Evolutionary conservation across 1,140 invertebrate genomes (phyloP).

Genomic region (Neodiprion lecontei): DNA sequence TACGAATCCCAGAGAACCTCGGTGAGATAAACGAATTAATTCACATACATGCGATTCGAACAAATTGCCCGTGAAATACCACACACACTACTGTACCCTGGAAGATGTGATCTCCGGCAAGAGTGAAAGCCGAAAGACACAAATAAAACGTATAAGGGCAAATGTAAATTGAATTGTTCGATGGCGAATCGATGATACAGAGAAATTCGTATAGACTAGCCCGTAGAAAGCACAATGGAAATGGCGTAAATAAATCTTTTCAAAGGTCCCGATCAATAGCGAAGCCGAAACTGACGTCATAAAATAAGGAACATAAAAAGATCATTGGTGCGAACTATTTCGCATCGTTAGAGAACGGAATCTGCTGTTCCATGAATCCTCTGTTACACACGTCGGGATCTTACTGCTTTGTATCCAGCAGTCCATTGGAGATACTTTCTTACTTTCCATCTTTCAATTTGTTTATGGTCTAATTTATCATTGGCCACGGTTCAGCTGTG

Average conservation of each 20-base stretch:
- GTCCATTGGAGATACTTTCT: background rate
- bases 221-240: no score
- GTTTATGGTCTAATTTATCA: background rate
- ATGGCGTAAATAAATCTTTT: no score
- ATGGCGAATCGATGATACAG: background rate
- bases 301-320: no score
- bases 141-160: background rate
- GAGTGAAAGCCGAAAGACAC: background rate
- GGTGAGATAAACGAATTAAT: no score
- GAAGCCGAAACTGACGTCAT: no score
- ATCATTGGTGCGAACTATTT: no score
- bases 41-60: background rate
- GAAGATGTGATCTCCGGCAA: background rate
- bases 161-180: background rate
- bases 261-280: no score
- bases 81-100: background rate
- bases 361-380: no score
- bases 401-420: background rate
- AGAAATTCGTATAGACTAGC: background rate
- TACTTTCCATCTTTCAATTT: conserved; percentile 1
- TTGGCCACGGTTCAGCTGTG: background rate
- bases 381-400: no score
- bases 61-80: background rate
- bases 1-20: no score
- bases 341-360: no score